phyloP scores from a whole-genome alignment of 2,113 vertebrate genomes.

The Apeltes quadracus region DNA sequence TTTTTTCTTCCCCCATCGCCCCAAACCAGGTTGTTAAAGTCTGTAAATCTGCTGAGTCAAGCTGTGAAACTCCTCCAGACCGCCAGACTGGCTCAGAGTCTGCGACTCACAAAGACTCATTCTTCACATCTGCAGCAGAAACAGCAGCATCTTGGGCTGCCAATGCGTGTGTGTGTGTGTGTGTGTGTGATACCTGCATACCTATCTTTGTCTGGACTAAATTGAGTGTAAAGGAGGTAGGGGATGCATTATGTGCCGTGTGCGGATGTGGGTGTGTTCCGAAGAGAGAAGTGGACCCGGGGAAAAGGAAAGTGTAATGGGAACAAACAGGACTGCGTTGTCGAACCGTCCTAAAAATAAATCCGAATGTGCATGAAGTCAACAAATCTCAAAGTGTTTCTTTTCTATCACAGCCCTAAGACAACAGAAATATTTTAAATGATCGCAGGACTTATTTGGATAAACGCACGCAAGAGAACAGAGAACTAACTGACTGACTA shows the following conservation, averaged over 20 bases:
- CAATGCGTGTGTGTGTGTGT: not conserved
- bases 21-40: conserved; percentile 6
- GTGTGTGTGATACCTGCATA: not conserved
- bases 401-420: not conserved
- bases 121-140: conserved; percentile 38
- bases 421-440: too few species aligned
- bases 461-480: too few species aligned
- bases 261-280: not conserved
- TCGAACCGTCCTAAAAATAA: not conserved
- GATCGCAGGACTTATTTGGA: too few species aligned
- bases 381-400: not conserved
- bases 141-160: not conserved
- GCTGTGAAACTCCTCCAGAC: conserved; percentile 32
- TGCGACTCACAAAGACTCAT: conserved; percentile 1
- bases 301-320: not conserved
- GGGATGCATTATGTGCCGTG: not conserved
- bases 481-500: not conserved
- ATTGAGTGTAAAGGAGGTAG: not conserved
- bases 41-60: conserved; percentile 37
- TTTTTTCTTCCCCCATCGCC: not conserved
- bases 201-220: not conserved
- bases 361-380: not conserved
- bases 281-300: not conserved
- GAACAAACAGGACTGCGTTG: not conserved
- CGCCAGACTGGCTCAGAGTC: not conserved